Evolutionary conservation across 2,888 invertebrate species (phyloP).

Genomic region (Psococerastis gibbosa): DNA sequence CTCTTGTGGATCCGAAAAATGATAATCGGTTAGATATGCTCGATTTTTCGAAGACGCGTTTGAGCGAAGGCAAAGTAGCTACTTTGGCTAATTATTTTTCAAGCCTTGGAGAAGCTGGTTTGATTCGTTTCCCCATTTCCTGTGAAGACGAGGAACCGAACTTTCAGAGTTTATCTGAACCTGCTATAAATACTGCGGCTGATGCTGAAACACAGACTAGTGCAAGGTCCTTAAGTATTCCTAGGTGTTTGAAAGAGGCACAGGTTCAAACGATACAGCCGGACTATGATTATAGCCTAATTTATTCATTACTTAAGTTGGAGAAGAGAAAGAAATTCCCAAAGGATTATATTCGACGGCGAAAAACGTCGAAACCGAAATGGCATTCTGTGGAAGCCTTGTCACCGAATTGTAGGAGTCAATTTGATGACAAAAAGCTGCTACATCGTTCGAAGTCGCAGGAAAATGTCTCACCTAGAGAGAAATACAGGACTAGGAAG

Average conservation of each 20-base stretch:
- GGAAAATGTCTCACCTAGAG: neutral
- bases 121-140: constrained; percentile 20
- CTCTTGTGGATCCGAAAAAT: neutral
- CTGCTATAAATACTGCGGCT: neutral
- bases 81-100: constrained; percentile 48
- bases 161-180: neutral
- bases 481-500: neutral
- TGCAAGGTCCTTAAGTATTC: constrained; percentile 5
- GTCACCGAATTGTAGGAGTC: neutral
- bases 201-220: constrained; percentile 10
- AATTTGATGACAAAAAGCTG: no score
- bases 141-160: neutral
- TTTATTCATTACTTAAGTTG: constrained; percentile 11
- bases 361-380: constrained; percentile 2
- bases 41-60: neutral
- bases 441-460: neutral
- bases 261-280: neutral
- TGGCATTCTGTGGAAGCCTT: constrained; percentile 4
- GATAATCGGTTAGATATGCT: neutral
- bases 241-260: neutral
- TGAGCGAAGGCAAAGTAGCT: constrained; percentile 38
- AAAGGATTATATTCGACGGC: neutral
- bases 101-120: constrained; percentile 25
- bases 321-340: constrained; percentile 6
- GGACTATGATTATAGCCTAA: constrained; percentile 6